Evolutionary conservation across 2,797 vertebrate genomes (phyloP).

Genomic region (Notolepis coatsorum): DNA sequence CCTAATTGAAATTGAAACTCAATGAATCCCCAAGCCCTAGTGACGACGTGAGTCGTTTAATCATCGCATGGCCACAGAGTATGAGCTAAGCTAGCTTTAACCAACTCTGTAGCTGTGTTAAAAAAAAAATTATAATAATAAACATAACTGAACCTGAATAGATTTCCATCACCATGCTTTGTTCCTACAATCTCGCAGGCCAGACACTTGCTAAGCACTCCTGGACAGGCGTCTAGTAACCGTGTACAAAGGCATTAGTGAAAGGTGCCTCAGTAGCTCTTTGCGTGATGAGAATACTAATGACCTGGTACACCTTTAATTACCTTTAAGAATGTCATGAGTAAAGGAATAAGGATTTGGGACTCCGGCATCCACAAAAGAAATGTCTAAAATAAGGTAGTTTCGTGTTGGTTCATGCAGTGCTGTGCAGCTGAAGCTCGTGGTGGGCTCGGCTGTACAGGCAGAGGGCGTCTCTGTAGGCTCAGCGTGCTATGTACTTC

Average conservation of each 20-base stretch:
- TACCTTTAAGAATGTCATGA: conserved; percentile 29
- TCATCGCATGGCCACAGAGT: background rate
- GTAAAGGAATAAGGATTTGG: conserved; percentile 35
- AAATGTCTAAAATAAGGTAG: no score
- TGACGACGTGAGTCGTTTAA: no score
- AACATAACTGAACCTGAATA: background rate
- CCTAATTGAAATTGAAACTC: no score
- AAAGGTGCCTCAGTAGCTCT: conserved; percentile 64
- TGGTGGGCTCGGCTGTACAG: no score
- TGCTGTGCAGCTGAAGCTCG: no score
- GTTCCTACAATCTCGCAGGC: background rate
- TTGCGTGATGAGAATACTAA: conserved; percentile 77
- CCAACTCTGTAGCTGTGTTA: background rate
- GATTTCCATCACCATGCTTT: conserved; percentile 4
- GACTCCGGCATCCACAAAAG: no score
- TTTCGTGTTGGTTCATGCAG: no score
- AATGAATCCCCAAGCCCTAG: no score
- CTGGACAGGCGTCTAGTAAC: conserved; percentile 54
- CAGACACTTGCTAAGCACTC: conserved; percentile 32
- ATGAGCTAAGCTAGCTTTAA: background rate
- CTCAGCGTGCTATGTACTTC: no score
- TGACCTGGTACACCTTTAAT: conserved; percentile 53
- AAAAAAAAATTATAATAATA: background rate
- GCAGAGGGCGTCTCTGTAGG: no score
- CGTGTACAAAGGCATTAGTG: conserved; percentile 65